Percentiles rank a stretch among this genome's conserved stretches.
Conservation (phyloP, 2,888 invertebrate genomes). For the Lasius platythorax region DNA sequence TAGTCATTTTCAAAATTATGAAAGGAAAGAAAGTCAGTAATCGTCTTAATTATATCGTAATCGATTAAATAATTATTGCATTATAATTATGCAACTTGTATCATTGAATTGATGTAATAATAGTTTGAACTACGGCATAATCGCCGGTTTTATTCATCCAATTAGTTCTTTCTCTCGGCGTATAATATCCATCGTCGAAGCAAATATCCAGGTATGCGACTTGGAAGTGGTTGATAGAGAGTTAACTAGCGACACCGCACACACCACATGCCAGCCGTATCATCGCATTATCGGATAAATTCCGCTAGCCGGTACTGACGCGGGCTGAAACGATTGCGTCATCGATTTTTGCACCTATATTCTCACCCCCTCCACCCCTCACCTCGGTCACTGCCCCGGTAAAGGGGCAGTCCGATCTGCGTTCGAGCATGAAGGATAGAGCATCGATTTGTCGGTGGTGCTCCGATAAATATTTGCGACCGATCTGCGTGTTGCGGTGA, state of each 20-base stretch:
- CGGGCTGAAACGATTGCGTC: conserved; percentile 62
- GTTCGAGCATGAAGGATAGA: conserved; percentile 76
- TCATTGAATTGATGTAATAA: background rate
- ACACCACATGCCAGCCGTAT: conserved; percentile 53
- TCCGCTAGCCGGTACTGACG: conserved; percentile 54
- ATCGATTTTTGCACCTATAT: conserved; percentile 74
- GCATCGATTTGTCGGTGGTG: conserved; percentile 68
- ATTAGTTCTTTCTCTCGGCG: conserved; percentile 22
- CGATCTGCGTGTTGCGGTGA: conserved; percentile 24
- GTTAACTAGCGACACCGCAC: conserved; percentile 45
- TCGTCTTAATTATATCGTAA: background rate
- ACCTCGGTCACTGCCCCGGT: conserved; percentile 73
- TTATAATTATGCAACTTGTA: background rate
- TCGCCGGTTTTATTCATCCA: conserved; percentile 11
- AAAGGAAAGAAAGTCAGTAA: background rate
- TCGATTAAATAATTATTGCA: background rate
- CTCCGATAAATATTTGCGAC: conserved; percentile 73
- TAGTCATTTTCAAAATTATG: background rate
- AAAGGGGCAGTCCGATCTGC: conserved; percentile 74
- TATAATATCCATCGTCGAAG: conserved; percentile 16
- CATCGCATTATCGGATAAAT: conserved; percentile 62
- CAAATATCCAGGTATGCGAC: conserved; percentile 8
- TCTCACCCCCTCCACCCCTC: conserved; percentile 52
- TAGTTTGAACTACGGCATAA: background rate
- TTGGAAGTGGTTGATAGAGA: conserved; percentile 38